A percentile compares a stretch with the other conserved stretches of the same genome.
Conservation (phyloP, 2,113 vertebrate genomes). For the Plotosus lineatus region DNA sequence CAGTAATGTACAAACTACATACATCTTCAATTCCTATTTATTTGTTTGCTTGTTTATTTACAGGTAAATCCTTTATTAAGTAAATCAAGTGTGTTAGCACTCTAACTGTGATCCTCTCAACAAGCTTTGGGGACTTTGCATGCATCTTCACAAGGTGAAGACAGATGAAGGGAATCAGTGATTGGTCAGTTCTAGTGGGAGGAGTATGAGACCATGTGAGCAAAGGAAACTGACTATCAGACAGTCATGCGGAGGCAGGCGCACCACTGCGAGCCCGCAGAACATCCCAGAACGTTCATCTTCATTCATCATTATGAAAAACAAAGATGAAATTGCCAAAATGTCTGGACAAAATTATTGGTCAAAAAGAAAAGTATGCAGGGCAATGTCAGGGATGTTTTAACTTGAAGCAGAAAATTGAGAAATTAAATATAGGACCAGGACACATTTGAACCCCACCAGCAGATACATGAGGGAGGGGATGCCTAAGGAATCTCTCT, state of each 20-base stretch:
- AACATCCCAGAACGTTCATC: constrained; percentile 27
- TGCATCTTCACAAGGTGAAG: constrained; percentile 69
- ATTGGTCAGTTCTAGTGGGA: constrained; percentile 65
- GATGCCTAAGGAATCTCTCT: constrained; percentile 5
- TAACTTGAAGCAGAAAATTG: too few species aligned
- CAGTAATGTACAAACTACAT: neutral
- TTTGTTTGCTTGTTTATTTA: neutral
- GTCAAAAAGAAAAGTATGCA: too few species aligned
- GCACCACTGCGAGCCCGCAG: constrained; percentile 42
- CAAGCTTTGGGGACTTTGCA: constrained; percentile 66
- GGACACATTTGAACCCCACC: neutral
- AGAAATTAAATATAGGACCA: neutral
- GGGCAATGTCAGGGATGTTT: too few species aligned
- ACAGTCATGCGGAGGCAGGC: constrained; percentile 57
- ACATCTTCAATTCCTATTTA: neutral
- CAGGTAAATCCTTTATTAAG: neutral
- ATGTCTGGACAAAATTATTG: too few species aligned
- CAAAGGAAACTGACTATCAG: constrained; percentile 43
- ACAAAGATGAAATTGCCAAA: neutral
- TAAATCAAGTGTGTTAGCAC: neutral
- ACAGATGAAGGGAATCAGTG: constrained; percentile 62
- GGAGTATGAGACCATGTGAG: constrained; percentile 63
- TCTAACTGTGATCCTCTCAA: constrained; percentile 34
- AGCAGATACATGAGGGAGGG: neutral
- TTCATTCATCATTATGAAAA: too few species aligned